Evolutionary conservation across 2,113 vertebrate species (phyloP).

Genomic region (Caretta caretta): DNA sequence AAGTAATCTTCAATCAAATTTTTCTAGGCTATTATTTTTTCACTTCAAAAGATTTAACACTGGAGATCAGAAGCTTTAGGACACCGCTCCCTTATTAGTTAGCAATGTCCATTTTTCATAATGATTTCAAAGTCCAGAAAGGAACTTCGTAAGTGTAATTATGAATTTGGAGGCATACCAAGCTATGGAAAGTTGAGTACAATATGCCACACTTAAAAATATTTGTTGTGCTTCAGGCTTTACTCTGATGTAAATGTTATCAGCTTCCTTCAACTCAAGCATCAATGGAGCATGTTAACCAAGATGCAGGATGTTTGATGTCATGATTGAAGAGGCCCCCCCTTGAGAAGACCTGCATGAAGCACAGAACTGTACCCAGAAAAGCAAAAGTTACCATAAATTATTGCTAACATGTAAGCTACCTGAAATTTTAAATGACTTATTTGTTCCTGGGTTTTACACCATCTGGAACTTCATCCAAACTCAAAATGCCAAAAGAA

Average conservation of each 20-base stretch:
- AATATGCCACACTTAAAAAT: not conserved
- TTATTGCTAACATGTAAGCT: not conserved
- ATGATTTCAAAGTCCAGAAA: constrained; percentile 36
- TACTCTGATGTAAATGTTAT: not conserved
- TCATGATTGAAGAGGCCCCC: not conserved
- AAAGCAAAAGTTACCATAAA: not conserved
- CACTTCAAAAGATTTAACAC: constrained; percentile 51
- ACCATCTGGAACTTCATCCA: not conserved
- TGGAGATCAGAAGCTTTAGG: constrained; percentile 42
- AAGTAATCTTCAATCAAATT: constrained; percentile 30
- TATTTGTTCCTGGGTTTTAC: not conserved
- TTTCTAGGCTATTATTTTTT: constrained; percentile 50
- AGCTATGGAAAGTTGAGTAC: not conserved
- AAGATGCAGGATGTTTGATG: not conserved
- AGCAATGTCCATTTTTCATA: constrained; percentile 23
- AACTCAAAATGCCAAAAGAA: not conserved
- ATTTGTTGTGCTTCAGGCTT: not conserved
- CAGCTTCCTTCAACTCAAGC: not conserved
- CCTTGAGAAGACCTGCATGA: not conserved
- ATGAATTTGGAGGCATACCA: constrained; percentile 21
- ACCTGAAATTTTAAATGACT: not conserved
- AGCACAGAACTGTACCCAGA: not conserved
- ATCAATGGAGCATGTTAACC: not conserved
- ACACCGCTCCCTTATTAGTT: constrained; percentile 27
- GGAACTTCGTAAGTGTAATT: constrained; percentile 2